These are phyloP conservation scores for Rhizomys pruinosus DNA, from an alignment of 2,113 vertebrate genomes.

Conservation along the genomic window DNA sequence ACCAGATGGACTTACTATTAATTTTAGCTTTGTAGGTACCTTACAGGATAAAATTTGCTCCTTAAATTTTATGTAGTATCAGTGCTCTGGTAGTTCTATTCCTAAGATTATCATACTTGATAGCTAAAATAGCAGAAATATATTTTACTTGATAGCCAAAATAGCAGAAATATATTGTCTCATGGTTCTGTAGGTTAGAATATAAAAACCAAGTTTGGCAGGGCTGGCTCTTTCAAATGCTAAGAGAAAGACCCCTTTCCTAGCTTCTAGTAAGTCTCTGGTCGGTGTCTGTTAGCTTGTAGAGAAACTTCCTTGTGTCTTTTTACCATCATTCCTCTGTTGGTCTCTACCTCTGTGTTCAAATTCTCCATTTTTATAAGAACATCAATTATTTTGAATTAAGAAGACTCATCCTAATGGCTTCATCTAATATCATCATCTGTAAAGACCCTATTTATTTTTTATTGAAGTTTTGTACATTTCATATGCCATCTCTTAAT, in stretches of 20 bases:
- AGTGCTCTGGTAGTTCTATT: not conserved
- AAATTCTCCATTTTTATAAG: not conserved
- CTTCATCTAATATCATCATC: not conserved
- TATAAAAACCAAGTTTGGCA: not conserved
- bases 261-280: not conserved
- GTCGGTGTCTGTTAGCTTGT: not conserved
- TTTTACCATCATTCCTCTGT: not conserved
- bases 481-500: no score
- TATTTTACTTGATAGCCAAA: not conserved
- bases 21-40: not conserved
- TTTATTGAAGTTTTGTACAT: no score
- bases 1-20: not conserved
- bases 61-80: not conserved
- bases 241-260: not conserved
- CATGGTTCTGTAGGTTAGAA: not conserved
- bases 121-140: not conserved
- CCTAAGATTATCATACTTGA: not conserved
- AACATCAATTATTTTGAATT: constrained; percentile 10
- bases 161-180: constrained; percentile 8
- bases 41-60: not conserved
- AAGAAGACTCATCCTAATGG: not conserved
- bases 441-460: constrained; percentile 24
- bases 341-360: not conserved
- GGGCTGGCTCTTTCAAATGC: not conserved
- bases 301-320: not conserved